Evolutionary conservation across 2,888 invertebrate genomes (phyloP).

Genomic region (Lasioglossum oenotherae): DNA sequence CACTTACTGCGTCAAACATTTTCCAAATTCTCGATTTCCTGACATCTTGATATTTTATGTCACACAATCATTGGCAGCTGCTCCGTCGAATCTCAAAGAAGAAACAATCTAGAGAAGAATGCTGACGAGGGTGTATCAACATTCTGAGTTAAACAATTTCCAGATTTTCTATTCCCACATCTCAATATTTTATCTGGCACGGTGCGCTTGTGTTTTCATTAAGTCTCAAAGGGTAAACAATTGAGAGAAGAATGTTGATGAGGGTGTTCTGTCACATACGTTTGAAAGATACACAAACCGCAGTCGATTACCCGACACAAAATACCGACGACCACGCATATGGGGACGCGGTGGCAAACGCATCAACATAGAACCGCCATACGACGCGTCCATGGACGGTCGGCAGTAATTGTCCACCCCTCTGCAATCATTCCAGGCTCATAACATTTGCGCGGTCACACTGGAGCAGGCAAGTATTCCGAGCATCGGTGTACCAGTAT

Average conservation of each 20-base stretch:
- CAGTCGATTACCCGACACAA: neutral
- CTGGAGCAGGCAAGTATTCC: neutral
- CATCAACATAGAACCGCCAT: conserved; percentile 4
- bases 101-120: too few relatives aligned
- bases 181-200: too few relatives aligned
- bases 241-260: neutral
- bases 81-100: too few relatives aligned
- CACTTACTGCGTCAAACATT: too few relatives aligned
- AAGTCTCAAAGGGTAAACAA: too few relatives aligned
- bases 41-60: too few relatives aligned
- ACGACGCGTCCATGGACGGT: conserved; percentile 10
- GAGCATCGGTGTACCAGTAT: neutral
- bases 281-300: neutral
- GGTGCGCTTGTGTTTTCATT: too few relatives aligned
- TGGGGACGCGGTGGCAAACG: neutral
- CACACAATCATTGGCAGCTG: too few relatives aligned
- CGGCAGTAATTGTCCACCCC: conserved; percentile 6
- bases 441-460: conserved; percentile 3
- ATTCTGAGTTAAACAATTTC: too few relatives aligned
- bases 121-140: too few relatives aligned
- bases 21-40: too few relatives aligned
- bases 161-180: too few relatives aligned
- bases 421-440: conserved; percentile 16
- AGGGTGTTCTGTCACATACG: neutral
- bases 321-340: neutral